Percentiles rank a stretch among this genome's conserved stretches.
Evolutionary conservation across 2,113 vertebrate genomes (phyloP).

Genomic region (Eulacestoma nigropectus): DNA sequence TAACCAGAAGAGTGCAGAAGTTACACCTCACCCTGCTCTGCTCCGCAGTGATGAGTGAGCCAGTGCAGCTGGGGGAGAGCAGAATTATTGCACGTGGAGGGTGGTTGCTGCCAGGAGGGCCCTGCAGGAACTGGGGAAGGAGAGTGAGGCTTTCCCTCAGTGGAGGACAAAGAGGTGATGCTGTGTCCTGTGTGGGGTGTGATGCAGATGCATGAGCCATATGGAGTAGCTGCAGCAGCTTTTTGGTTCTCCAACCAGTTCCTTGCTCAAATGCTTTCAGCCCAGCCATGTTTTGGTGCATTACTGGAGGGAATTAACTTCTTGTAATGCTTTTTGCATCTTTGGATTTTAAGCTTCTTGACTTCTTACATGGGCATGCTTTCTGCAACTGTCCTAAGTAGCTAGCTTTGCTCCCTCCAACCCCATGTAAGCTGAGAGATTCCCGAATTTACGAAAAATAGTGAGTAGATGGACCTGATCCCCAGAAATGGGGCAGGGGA

Average conservation of each 20-base stretch:
- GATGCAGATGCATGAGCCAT: neutral
- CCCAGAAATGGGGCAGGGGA: neutral
- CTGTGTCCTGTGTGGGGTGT: neutral
- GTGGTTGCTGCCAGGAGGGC: neutral
- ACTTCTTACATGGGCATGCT: neutral
- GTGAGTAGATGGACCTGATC: neutral
- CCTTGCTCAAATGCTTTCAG: neutral
- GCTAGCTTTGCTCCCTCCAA: neutral
- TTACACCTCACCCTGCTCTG: neutral
- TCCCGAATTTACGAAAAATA: neutral
- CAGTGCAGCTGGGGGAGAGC: neutral
- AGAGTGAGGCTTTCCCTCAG: neutral
- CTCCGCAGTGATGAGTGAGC: neutral
- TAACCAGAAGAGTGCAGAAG: neutral
- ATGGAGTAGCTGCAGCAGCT: neutral
- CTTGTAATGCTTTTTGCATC: neutral
- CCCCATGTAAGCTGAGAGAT: neutral
- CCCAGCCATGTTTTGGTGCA: neutral
- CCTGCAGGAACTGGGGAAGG: neutral
- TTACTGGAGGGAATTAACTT: neutral
- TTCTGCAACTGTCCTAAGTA: neutral
- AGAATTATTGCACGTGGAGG: rapidly evolving
- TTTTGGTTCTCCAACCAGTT: neutral
- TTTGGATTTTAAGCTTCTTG: neutral
- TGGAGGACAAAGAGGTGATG: neutral